A percentile compares a stretch with the other conserved stretches of the same genome.
Conservation (phyloP, 2,888 invertebrate genomes). For the Stenodema calcarata region DNA sequence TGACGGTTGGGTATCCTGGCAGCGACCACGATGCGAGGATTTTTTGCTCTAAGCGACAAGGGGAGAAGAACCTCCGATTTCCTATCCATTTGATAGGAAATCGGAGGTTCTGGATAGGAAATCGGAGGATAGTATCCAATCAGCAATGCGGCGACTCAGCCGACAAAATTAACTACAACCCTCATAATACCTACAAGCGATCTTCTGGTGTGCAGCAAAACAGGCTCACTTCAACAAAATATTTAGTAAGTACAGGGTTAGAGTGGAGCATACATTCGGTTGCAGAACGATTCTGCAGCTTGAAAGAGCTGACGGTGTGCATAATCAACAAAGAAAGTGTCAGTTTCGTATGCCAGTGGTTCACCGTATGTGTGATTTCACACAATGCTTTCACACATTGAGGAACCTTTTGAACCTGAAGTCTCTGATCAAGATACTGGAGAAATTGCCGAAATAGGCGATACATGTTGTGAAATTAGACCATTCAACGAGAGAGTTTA, state of each 20-base stretch:
- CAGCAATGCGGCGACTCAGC: conserved; percentile 31
- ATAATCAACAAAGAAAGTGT: conserved; percentile 5
- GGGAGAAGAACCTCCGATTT: neutral
- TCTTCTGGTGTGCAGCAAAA: neutral
- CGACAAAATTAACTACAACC: neutral
- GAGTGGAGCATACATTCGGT: conserved; percentile 33
- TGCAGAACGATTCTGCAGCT: conserved; percentile 11
- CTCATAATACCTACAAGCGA: conserved; percentile 20
- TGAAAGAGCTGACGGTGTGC: conserved; percentile 24
- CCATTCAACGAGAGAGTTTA: neutral
- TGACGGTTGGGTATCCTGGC: conserved; percentile 19
- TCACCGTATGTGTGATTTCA: neutral
- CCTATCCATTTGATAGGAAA: neutral
- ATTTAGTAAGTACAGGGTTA: conserved; percentile 26
- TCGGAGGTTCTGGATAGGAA: too few relatives aligned
- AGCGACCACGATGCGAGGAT: conserved; percentile 35
- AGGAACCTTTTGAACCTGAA: neutral
- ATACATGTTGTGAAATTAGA: neutral
- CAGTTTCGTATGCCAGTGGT: neutral
- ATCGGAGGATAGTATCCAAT: too few relatives aligned
- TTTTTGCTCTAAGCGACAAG: neutral
- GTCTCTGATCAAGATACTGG: neutral
- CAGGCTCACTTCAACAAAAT: conserved; percentile 20
- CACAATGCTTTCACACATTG: neutral
- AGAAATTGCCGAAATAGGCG: neutral